Evolutionary conservation across 2,888 invertebrate genomes (phyloP), one percentile per base, ranked within the genome.

Genomic region (Latrodectus elegans): DNA sequence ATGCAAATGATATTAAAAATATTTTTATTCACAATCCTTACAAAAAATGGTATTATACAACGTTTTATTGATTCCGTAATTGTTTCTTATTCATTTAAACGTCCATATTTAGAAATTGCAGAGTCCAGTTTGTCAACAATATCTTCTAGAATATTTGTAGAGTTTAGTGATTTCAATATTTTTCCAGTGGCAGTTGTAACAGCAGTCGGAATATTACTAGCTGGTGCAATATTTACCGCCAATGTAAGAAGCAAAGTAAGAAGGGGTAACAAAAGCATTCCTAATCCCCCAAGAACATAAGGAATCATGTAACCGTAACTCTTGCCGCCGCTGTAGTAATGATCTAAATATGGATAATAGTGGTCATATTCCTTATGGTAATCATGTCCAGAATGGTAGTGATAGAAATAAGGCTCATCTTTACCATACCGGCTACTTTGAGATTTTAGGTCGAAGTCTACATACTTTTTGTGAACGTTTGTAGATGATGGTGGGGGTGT

Each of bases 181-280:
- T 84, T 88, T 9, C 84, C 79, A 15, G 84, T 76, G 9, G 88
- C 84, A 6, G 84, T 84, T 6, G 88, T 84, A 15, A 84, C 80
- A 38, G 88, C 88, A 15, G 88, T 88, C 38, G 88, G 88, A 17
- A 88, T 88, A 65, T 68, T 80, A 38, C 75, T 76, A 0, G 79
- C 84, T 6, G 88, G 88, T 11, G 83, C 84, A 26, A 88, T 84
- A 64, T 88, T 88, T 4, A 88, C 88, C 14, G 82, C 79, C 51
- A 88, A 64, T 22, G 88, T 88, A 4, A 88, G 76, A 71, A 88
- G 49, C 51, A 88, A 22, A 22, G 84, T 80, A 14, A 84, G 15
- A 10, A 84, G 12, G 4, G 88, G 88, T 15, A 88, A 80, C n/a
- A 88, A 12, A 11, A 84, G n/a, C 71, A 88, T 60, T 15, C 70